Percentiles rank a stretch among this genome's conserved stretches.
Evolutionary conservation across 2,888 invertebrate species (phyloP).

Genomic region (Trissoscelio sp.): DNA sequence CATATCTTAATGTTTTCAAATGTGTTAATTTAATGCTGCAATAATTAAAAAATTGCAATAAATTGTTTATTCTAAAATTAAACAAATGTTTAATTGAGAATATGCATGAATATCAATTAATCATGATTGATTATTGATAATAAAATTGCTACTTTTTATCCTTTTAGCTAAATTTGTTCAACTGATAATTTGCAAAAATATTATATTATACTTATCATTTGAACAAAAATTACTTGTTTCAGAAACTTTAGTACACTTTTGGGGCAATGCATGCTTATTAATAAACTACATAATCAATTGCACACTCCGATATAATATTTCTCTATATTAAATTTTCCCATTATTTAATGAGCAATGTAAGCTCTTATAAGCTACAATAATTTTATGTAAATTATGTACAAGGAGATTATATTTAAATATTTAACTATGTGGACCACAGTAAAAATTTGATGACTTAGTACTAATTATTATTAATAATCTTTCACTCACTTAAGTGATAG

Average conservation of each 20-base stretch:
- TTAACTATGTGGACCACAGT: constrained; percentile 3
- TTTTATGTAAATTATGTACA: background rate
- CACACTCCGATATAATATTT: constrained; percentile 3
- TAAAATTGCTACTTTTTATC: background rate
- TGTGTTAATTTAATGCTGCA: too few species aligned
- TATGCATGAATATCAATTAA: background rate
- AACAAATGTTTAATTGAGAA: background rate
- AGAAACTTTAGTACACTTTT: background rate
- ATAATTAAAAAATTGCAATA: too few species aligned
- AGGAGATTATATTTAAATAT: background rate
- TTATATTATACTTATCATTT: background rate
- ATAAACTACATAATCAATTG: background rate
- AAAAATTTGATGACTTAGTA: background rate
- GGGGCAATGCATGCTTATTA: constrained; percentile 13
- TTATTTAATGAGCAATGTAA: background rate
- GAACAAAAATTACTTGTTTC: background rate
- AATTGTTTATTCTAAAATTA: background rate
- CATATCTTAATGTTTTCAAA: too few species aligned
- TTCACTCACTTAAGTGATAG: too few species aligned
- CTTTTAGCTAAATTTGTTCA: background rate
- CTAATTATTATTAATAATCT: background rate
- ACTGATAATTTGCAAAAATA: too few species aligned
- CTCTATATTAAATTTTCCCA: background rate
- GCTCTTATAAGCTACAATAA: background rate
- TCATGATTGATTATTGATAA: background rate